These are phyloP conservation scores for Drosophila kurseongensis DNA, from an alignment of 1,140 invertebrate genomes.

Conservation along the genomic window DNA sequence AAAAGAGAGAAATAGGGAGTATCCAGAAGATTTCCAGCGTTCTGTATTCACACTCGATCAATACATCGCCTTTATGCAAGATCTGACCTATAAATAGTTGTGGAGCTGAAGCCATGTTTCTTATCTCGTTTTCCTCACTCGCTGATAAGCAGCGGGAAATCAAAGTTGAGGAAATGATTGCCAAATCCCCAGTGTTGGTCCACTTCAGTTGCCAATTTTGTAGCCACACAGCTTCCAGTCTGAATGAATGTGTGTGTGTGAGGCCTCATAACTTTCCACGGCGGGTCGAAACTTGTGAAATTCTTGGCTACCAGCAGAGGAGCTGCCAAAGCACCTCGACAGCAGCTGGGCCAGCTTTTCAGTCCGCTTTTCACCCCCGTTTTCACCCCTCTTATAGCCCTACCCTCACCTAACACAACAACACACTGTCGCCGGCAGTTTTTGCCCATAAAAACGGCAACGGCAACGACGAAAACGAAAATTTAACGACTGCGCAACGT, in stretches of 20 bases:
- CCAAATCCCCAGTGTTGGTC: constrained; percentile 35
- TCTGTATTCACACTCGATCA: constrained; percentile 5
- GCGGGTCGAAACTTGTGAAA: constrained; percentile 64
- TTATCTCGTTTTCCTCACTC: constrained; percentile 21
- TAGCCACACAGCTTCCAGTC: constrained; percentile 42
- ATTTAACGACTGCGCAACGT: constrained; percentile 82
- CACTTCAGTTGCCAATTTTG: constrained; percentile 44
- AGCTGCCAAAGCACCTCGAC: constrained; percentile 55
- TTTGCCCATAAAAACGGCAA: constrained; percentile 78
- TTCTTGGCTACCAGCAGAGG: constrained; percentile 70
- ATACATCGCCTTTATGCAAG: constrained; percentile 30
- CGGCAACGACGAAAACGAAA: constrained; percentile 75
- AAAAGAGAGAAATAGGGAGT: not conserved
- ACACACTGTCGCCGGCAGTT: constrained; percentile 58
- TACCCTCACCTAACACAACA: constrained; percentile 31
- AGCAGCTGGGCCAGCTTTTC: constrained; percentile 59
- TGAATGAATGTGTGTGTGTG: constrained; percentile 12
- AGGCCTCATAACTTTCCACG: constrained; percentile 68
- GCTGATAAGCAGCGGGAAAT: constrained; percentile 30
- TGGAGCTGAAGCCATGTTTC: not conserved
- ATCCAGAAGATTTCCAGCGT: not conserved
- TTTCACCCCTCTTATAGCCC: constrained; percentile 3
- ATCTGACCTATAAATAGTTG: constrained; percentile 42
- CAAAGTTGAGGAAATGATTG: constrained; percentile 32
- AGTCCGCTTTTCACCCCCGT: constrained; percentile 7